Percentiles rank a stretch among this genome's conserved stretches.
Conservation (phyloP, 2,797 vertebrate genomes). For the Acrocephalus scirpaceus region DNA sequence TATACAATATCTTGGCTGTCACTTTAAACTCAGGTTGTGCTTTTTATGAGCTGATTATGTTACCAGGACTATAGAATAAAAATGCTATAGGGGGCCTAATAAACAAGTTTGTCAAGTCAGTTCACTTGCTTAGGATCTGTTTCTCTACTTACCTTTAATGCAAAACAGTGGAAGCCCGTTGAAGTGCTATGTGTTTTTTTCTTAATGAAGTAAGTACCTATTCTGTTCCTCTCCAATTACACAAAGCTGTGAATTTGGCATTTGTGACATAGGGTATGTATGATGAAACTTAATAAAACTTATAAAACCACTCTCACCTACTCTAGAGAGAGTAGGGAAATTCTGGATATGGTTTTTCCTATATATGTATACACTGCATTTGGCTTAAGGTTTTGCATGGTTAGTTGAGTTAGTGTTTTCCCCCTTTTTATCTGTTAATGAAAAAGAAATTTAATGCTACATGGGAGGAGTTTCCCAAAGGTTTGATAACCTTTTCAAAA, state of each 20-base stretch:
- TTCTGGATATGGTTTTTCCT: background rate
- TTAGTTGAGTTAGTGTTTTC: slow-evolving; percentile 57
- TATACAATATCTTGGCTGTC: slow-evolving; percentile 79
- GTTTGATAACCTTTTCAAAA: slow-evolving; percentile 61
- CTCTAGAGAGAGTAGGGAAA: background rate
- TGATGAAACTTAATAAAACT: background rate
- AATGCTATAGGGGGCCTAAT: slow-evolving; percentile 41
- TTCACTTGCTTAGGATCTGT: slow-evolving; percentile 40
- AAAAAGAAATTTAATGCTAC: slow-evolving; percentile 53
- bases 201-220: slow-evolving; percentile 32
- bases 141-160: slow-evolving; percentile 60
- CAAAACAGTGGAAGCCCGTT: slow-evolving; percentile 8
- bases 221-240: slow-evolving; percentile 34
- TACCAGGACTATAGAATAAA: slow-evolving; percentile 50
- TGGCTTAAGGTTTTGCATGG: slow-evolving; percentile 21
- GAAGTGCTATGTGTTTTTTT: slow-evolving; percentile 28
- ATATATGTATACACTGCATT: background rate
- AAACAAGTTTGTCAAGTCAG: slow-evolving; percentile 38
- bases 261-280: background rate
- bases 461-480: slow-evolving; percentile 50
- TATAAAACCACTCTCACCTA: background rate
- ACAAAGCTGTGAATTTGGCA: background rate
- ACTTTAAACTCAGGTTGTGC: slow-evolving; percentile 60
- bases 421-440: slow-evolving; percentile 45
- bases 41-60: slow-evolving; percentile 58